phyloP scores from a whole-genome alignment of 2,888 invertebrate genomes.

The Aplocera efformata region DNA sequence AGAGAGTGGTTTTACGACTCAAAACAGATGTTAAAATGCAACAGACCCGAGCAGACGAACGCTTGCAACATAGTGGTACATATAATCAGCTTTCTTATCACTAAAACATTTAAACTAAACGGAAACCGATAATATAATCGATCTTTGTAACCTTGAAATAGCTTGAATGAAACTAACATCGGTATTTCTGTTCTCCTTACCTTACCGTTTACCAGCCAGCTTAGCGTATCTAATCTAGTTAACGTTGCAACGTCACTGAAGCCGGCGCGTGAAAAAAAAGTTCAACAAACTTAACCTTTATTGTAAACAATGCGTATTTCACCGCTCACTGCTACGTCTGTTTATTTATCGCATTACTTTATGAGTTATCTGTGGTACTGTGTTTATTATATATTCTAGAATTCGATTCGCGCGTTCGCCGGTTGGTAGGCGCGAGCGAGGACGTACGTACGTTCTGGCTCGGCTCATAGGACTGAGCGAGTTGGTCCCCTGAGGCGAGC shows the following conservation, averaged over 20 bases:
- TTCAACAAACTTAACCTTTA: constrained; percentile 72
- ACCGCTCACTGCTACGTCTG: constrained; percentile 25
- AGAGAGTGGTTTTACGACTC: constrained; percentile 11
- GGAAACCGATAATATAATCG: constrained; percentile 35
- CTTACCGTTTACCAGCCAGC: constrained; percentile 50
- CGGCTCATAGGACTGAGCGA: constrained; percentile 50
- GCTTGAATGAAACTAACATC: constrained; percentile 44
- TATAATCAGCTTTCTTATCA: constrained; percentile 10
- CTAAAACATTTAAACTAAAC: constrained; percentile 28
- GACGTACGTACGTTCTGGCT: constrained; percentile 53
- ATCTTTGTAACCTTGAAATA: constrained; percentile 36
- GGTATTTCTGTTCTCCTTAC: constrained; percentile 43
- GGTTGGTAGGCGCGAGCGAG: constrained; percentile 33
- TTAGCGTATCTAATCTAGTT: constrained; percentile 71
- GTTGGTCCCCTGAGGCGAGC: constrained; percentile 20
- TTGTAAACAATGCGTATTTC: constrained; percentile 37
- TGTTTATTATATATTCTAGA: constrained; percentile 4
- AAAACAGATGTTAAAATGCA: not conserved
- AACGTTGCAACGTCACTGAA: constrained; percentile 69
- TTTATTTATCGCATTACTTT: constrained; percentile 32
- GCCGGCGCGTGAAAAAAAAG: constrained; percentile 66
- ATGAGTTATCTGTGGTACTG: constrained; percentile 18
- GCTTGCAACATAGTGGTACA: constrained; percentile 13
- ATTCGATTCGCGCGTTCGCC: constrained; percentile 28
- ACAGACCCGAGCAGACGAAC: not conserved